A percentile compares a stretch with the other conserved stretches of the same genome.
Conservation (phyloP, 2,797 vertebrate species). For the Todus mexicanus region DNA sequence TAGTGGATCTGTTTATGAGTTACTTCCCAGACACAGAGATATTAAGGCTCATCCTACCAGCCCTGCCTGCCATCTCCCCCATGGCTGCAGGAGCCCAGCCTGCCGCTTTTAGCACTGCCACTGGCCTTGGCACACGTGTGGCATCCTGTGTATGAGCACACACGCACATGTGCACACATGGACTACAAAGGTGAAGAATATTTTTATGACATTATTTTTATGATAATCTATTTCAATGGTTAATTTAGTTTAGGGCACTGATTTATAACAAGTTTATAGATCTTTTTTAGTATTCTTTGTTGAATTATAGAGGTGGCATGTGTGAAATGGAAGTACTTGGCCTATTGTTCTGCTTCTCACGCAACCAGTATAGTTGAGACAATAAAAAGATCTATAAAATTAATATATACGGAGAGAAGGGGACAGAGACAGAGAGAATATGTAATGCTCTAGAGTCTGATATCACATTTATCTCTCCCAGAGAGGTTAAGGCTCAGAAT, state of each 20-base stretch:
- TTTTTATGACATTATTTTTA: constrained; percentile 78
- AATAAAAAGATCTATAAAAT: constrained; percentile 84
- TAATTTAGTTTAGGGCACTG: constrained; percentile 77
- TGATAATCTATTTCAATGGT: constrained; percentile 76
- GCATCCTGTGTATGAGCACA: accelerated
- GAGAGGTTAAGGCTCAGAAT: constrained; percentile 68
- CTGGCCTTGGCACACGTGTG: background rate
- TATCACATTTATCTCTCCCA: constrained; percentile 69
- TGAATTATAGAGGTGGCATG: constrained; percentile 79
- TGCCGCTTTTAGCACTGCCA: background rate
- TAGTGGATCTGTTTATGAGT: constrained; percentile 52
- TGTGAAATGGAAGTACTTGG: constrained; percentile 79
- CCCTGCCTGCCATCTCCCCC: background rate
- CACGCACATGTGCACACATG: background rate
- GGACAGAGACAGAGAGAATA: constrained; percentile 73
- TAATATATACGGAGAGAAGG: constrained; percentile 79
- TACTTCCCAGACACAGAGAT: constrained; percentile 35
- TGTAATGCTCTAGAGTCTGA: constrained; percentile 69
- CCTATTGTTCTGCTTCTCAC: constrained; percentile 82
- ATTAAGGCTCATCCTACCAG: constrained; percentile 3
- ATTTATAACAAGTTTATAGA: constrained; percentile 81
- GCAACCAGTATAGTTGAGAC: constrained; percentile 77
- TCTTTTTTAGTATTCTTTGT: constrained; percentile 77
- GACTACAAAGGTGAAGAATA: constrained; percentile 73
- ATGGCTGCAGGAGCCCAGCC: background rate